Base-by-base conservation (phyloP, 2,113 vertebrate species). In the Cyanistes caeruleus region DNA sequence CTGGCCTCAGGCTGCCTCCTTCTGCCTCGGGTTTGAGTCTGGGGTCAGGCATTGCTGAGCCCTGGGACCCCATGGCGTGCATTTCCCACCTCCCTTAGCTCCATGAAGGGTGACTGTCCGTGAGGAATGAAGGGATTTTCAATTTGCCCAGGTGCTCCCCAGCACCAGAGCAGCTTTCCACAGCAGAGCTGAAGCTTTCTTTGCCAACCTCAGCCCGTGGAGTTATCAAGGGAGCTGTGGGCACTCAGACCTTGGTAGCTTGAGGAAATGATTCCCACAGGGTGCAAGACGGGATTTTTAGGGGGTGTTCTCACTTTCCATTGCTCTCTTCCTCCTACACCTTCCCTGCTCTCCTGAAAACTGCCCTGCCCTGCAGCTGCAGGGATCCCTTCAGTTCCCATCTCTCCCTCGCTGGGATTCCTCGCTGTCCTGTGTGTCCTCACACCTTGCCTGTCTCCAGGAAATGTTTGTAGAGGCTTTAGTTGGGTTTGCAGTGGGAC, bases 391-490 rank as follows among this genome's bases (percentile, higher is more conserved):
- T 37, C 60, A 27, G 39, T 11, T 37, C 64, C 58, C 4, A 5
- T 2, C 74, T 55, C 15, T 52, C 80, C 51, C 85, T 41, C 5
- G 59, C 68, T 53, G 79, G 44, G 43, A 81, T 81, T 67, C 75
- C 51, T 84, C 15, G 3, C 74, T 64, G 67, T 74, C 70, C 87
- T 77, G 59, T 5, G n/a, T 73, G 95, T 86, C 95, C 95, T 93
- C 25, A 69, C 39, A 72, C 75, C 72, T 73, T 13, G 72, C 12
- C 63, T 31, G 62, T 28, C 89, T 90, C 21, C 62, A 67, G 93
- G 68, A 95, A 52, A 84, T 78, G 79, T 85, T 91, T 86, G 63
- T 20, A 19, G 62, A 95, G 81, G 65, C 82, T 95, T 83, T 56
- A 69, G 33, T 12, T 33, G 33, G 17, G 59, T 90, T 88, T 93